Percentiles rank a stretch among this genome's conserved stretches.
phyloP scores from a whole-genome alignment of 2,888 invertebrate genomes.

The Bombylius discolor region DNA sequence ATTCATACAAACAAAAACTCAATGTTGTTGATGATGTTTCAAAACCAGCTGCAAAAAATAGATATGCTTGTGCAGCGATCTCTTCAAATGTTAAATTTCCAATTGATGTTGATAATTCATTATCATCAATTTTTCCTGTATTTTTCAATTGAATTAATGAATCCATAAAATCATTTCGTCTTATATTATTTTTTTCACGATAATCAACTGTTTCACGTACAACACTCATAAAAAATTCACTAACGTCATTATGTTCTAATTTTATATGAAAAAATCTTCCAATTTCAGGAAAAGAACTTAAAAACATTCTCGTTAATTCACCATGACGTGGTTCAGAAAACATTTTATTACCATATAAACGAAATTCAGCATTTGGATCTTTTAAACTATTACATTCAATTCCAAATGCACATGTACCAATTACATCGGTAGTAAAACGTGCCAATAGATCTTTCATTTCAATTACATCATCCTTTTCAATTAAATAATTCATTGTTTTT shows the following conservation, averaged over 20 bases:
- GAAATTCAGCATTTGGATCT: slow-evolving; percentile 24
- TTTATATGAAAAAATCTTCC: slow-evolving; percentile 2
- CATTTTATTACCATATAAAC: slow-evolving; percentile 12
- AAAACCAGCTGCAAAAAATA: slow-evolving; percentile 43
- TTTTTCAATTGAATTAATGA: slow-evolving; percentile 38
- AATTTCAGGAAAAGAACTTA: background rate
- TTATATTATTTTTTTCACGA: slow-evolving; percentile 27
- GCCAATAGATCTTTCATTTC: slow-evolving; percentile 31
- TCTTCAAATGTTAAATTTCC: slow-evolving; percentile 33
- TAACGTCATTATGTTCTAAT: slow-evolving; percentile 19
- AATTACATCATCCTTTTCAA: slow-evolving; percentile 9
- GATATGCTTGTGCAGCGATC: slow-evolving; percentile 41
- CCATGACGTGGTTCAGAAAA: slow-evolving; percentile 1
- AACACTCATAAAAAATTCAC: slow-evolving; percentile 24
- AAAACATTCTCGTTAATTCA: background rate
- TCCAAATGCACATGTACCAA: slow-evolving; percentile 33
- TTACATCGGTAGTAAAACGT: slow-evolving; percentile 36
- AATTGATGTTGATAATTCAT: slow-evolving; percentile 3
- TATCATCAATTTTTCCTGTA: background rate
- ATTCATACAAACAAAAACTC: slow-evolving; percentile 38
- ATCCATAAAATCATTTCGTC: slow-evolving; percentile 41
- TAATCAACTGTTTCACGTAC: slow-evolving; percentile 32
- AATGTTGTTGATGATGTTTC: slow-evolving; percentile 42
- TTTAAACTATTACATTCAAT: slow-evolving; percentile 28
- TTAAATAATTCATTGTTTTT: slow-evolving; percentile 18